phyloP scores from a whole-genome alignment of 2,113 vertebrate genomes.

The Chunga burmeisteri region DNA sequence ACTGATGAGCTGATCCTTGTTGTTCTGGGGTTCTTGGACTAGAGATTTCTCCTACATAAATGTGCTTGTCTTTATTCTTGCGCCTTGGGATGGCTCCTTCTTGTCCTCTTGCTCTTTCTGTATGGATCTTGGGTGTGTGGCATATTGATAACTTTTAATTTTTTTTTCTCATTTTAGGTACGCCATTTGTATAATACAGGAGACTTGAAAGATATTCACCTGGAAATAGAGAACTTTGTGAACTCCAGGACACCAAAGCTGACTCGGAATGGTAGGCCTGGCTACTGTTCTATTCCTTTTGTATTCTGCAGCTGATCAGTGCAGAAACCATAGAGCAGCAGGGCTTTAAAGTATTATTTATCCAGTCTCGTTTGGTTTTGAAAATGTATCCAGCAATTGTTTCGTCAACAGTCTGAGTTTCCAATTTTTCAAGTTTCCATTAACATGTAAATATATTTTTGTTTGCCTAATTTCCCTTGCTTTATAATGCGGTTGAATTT shows the following conservation, averaged over 20 bases:
- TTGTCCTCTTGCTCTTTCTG: not conserved
- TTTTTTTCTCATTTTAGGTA: constrained; percentile 75
- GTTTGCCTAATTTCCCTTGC: not conserved
- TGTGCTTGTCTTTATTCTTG: not conserved
- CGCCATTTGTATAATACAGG: constrained; percentile 90
- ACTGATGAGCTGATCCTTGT: not conserved
- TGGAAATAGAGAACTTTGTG: constrained; percentile 90
- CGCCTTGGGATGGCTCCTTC: not conserved
- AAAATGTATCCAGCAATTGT: not conserved
- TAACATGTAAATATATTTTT: not conserved
- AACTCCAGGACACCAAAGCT: constrained; percentile 90
- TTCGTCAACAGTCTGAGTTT: not conserved
- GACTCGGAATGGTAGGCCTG: constrained; percentile 85
- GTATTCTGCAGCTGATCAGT: not conserved
- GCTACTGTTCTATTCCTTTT: not conserved
- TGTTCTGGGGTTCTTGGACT: not conserved
- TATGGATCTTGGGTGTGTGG: not conserved
- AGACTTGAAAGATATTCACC: constrained; percentile 83
- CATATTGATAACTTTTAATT: not conserved
- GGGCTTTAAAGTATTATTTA: not conserved
- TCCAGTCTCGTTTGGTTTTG: not conserved
- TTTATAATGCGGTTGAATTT: not conserved
- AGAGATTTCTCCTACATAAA: not conserved
- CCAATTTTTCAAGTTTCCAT: not conserved
- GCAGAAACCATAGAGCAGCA: not conserved